A percentile compares a stretch with the other conserved stretches of the same genome.
phyloP scores from a whole-genome alignment of 2,113 vertebrate genomes.

The Spea bombifrons region DNA sequence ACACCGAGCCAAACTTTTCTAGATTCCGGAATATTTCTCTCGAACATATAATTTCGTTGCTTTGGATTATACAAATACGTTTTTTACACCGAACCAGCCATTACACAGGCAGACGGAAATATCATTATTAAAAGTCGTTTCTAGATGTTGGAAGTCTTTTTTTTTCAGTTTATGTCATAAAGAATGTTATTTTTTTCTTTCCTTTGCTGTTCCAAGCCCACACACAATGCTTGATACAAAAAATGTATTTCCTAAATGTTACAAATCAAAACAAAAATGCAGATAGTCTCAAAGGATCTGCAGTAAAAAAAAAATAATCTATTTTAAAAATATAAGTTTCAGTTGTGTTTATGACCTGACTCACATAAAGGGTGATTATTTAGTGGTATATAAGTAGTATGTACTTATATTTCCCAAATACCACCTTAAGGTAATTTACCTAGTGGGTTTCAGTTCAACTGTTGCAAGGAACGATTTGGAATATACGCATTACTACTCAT shows the following conservation, averaged over 20 bases:
- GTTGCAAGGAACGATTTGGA: neutral
- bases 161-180: conserved; percentile 49
- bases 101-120: conserved; percentile 50
- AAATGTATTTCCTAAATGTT: conserved; percentile 34
- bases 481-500: neutral
- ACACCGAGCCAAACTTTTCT: conserved; percentile 63
- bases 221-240: conserved; percentile 39
- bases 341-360: neutral
- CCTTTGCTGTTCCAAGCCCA: conserved; percentile 44
- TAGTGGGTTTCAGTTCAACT: neutral
- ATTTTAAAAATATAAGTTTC: conserved; percentile 10
- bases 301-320: neutral
- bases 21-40: conserved; percentile 64
- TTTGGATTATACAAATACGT: conserved; percentile 54
- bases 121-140: conserved; percentile 20
- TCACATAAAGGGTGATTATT: conserved; percentile 11
- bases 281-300: neutral
- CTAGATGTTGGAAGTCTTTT: conserved; percentile 51
- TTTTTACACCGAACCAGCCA: conserved; percentile 55
- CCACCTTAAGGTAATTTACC: neutral
- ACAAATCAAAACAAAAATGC: neutral
- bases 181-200: conserved; percentile 43
- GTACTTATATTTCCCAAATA: conserved; percentile 19
- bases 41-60: conserved; percentile 65
- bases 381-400: conserved; percentile 1